Evolutionary conservation across 2,113 vertebrate genomes (phyloP).

Genomic region (Chrysemys picta): DNA sequence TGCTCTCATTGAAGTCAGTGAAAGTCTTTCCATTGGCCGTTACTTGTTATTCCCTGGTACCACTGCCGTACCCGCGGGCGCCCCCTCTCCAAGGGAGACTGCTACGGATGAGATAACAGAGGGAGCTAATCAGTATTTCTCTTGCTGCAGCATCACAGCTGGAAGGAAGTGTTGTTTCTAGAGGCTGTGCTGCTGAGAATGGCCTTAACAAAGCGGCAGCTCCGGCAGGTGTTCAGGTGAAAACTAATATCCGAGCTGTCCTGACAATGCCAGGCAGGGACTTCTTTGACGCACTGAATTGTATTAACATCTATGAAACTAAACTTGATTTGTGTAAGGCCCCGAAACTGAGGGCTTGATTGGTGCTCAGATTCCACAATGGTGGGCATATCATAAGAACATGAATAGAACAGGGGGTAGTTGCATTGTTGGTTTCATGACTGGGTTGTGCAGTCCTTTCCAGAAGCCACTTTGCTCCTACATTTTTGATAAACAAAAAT

Average conservation of each 20-base stretch:
- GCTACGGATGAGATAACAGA: neutral
- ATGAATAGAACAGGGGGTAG: neutral
- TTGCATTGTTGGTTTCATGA: neutral
- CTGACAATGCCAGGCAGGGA: fast-evolving
- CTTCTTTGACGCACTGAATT: neutral
- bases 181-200: neutral
- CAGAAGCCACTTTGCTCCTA: neutral
- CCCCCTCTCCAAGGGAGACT: neutral
- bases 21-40: neutral
- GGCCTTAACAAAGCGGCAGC: neutral
- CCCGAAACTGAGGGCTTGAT: neutral
- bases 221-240: neutral
- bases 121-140: neutral
- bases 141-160: neutral
- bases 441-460: neutral
- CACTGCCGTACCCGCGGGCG: neutral
- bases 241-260: neutral
- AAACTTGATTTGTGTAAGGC: neutral
- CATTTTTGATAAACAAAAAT: neutral
- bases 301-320: neutral
- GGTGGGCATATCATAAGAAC: neutral
- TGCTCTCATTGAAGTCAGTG: neutral
- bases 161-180: neutral
- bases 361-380: neutral
- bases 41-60: neutral